A percentile compares a stretch with the other conserved stretches of the same genome.
Conservation (phyloP, 2,113 vertebrate species). For the Oenanthe melanoleuca region DNA sequence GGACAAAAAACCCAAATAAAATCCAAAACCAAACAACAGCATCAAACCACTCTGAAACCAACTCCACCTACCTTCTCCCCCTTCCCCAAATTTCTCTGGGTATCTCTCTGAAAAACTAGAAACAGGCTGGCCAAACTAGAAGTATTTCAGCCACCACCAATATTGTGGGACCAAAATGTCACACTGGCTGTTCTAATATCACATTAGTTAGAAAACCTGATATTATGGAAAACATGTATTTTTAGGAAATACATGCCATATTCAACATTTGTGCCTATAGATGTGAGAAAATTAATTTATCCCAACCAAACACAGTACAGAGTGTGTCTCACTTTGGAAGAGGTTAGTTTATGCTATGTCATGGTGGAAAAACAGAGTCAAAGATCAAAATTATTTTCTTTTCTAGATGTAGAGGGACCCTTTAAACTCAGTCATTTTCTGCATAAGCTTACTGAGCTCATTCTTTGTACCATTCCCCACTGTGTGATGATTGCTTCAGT, state of each 20-base stretch:
- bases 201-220: not conserved
- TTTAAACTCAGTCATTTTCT: not conserved
- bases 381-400: not conserved
- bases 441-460: not conserved
- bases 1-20: rapidly evolving
- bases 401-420: not conserved
- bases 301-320: not conserved
- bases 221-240: not conserved
- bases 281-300: not conserved
- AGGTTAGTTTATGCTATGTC: not conserved
- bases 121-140: not conserved
- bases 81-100: not conserved
- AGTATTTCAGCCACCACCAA: not conserved
- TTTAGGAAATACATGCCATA: not conserved
- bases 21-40: not conserved
- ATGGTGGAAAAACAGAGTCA: not conserved
- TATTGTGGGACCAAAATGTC: not conserved
- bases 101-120: not conserved
- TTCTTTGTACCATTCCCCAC: not conserved
- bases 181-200: not conserved
- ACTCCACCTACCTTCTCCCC: rapidly evolving
- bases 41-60: not conserved
- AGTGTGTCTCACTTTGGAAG: rapidly evolving
- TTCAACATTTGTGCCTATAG: not conserved
- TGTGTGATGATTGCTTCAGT: not conserved